A percentile compares a stretch with the other conserved stretches of the same genome.
Evolutionary conservation across 2,797 vertebrate genomes (phyloP).

Genomic region (Falco concolor): DNA sequence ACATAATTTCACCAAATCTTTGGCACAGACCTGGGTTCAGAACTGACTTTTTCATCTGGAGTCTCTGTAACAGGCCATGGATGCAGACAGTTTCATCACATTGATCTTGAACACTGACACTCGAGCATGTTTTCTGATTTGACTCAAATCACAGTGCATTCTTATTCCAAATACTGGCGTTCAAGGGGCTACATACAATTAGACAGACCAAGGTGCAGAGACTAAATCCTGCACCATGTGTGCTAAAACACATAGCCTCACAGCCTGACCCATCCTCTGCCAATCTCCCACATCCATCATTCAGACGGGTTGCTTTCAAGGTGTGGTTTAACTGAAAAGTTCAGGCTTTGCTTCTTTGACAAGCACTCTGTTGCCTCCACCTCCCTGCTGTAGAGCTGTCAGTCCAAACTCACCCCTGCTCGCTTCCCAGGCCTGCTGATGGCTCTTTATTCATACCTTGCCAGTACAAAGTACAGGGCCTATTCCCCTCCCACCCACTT

Average conservation of each 20-base stretch:
- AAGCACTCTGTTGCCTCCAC: background rate
- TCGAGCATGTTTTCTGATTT: background rate
- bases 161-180: background rate
- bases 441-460: background rate
- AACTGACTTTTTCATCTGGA: background rate
- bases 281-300: background rate
- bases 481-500: constrained; percentile 17
- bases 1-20: background rate
- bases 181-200: background rate
- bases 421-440: background rate
- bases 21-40: background rate
- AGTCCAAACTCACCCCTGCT: background rate
- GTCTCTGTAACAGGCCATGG: background rate
- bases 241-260: background rate
- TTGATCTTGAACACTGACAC: background rate
- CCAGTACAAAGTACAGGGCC: background rate
- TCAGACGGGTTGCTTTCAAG: background rate
- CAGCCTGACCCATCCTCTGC: background rate
- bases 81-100: background rate
- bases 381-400: background rate
- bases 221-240: background rate
- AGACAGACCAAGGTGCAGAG: background rate
- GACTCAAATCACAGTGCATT: background rate
- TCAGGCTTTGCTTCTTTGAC: background rate
- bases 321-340: background rate